Evolutionary conservation across 2,797 vertebrate genomes (phyloP), one percentile per base, ranked within the genome.

Genomic region (Lepilemur septentrionalis): DNA sequence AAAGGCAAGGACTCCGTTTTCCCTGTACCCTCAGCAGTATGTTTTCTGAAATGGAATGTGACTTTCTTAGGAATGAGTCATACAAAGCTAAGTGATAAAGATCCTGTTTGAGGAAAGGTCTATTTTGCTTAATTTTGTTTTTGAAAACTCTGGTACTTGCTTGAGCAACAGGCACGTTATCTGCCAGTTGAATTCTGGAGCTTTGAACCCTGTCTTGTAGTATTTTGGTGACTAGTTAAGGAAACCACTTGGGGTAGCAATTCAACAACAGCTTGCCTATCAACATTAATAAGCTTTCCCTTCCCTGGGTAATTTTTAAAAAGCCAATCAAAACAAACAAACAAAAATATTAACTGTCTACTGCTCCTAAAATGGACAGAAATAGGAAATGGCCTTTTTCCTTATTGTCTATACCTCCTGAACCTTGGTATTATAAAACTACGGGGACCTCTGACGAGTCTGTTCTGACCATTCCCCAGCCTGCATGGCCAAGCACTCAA

Each of bases 191-290:
- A 70, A 86, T 85, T 94, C 38, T 48, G 25, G 43, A 87, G 52
- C 25, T 92, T 82, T 79, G 43, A 93, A 70, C 57, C 22, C 80
- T 67, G 22, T 87, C 2, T 55, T 86, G 10, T 92, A 81, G 41
- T 69, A 65, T 85, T 94, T 95, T 43, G n/a, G 50, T 28, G 5
- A 52, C 25, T 63, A 78, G 73, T 93, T 65, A 91, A 95, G 93
- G 70, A 94, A 82, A 69, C 65, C 57, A 70, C 20, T 61, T 84
- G 38, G 20, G 61, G 55, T 84, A 73, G 41, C 82, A 41, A 11
- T 55, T 93, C 69, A 59, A 0, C 46, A 83, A n/a, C 41, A 84
- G 22, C 38, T 69, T 75, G 75, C 15, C 61, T 70, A 23, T 75
- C 20, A 90, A 87, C 55, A 63, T 82, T 72, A 46, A 55, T n/a